These are phyloP conservation scores for Scolopax rusticola DNA, from an alignment of 2,797 vertebrate species.

Conservation along the genomic window DNA sequence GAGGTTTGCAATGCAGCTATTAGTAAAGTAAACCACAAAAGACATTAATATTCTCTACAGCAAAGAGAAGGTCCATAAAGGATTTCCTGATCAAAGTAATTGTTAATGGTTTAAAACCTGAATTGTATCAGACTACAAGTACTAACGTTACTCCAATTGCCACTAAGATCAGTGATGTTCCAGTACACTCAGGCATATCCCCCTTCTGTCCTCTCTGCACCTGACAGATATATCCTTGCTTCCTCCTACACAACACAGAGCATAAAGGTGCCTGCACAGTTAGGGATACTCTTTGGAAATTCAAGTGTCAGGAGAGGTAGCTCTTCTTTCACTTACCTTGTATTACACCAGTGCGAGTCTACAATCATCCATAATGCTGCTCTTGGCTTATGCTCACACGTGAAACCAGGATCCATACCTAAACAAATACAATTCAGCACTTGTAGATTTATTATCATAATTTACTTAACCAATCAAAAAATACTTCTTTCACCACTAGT, in stretches of 20 bases:
- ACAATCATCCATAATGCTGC: neutral
- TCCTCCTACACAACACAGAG: neutral
- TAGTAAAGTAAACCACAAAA: neutral
- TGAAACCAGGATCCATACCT: neutral
- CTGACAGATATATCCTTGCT: neutral
- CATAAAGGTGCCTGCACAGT: neutral
- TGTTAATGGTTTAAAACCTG: neutral
- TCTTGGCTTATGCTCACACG: neutral
- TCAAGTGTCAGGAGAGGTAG: neutral
- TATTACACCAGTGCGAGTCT: accelerated
- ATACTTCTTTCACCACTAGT: neutral
- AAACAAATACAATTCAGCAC: neutral
- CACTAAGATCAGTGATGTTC: neutral
- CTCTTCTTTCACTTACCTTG: slow-evolving; percentile 14
- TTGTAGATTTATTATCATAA: neutral
- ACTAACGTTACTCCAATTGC: neutral
- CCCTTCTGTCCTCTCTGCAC: neutral
- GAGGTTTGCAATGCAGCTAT: neutral
- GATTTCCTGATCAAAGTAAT: neutral
- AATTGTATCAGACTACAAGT: neutral
- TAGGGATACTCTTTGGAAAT: neutral
- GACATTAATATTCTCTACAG: neutral
- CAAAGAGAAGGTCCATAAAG: neutral
- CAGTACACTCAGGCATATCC: neutral
- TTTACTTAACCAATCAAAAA: neutral